Evolutionary conservation across 1,140 invertebrate species (phyloP), one percentile per base, ranked within the genome.

Genomic region (Nephila pilipes): DNA sequence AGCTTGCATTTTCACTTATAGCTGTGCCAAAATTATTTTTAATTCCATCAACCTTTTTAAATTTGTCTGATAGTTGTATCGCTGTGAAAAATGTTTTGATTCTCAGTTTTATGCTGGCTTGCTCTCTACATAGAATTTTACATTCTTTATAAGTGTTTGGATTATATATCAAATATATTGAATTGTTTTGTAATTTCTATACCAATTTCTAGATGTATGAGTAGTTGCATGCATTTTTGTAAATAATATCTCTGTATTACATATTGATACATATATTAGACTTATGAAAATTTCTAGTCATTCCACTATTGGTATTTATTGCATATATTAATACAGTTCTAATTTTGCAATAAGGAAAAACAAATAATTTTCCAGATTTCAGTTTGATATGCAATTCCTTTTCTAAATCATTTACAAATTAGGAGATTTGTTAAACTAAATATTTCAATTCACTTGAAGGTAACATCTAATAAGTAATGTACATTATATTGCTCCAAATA

Each of bases 11-110:
- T n/a, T 65, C 25, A 25, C 22, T 88, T 54, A 38, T 69, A 18
- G 85, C 20, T 88, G 85, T 88, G 85, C 85, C 85, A 88, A 88
- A 88, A 57, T 69, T 38, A 4, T 85, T 85, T 54, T 46, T 14
- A 46, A 65, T 65, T n/a, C 4, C 20, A 22, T 16, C 20, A 16
- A 88, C 29, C 8, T 1, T 55, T 22, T 83, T 54, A 10, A 55
- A 55, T 12, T 22, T 54, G 10, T 83, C 6, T 25, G 22, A 25
- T 81, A 81, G 32, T 1, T 81, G 25, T 54, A 81, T 81, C 14
- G 46, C 46, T 81, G 14, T 36, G 36, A 5, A 46, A 29, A 83
- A 54, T 2, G 10, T 83, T 46, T 14, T 54, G 2, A 25, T 54
- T 54, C 80, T 80, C 18, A 22, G 22, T 46, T 1, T 20, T 38